phyloP scores from a whole-genome alignment of 2,888 invertebrate species.

The Fabriciana adippe region DNA sequence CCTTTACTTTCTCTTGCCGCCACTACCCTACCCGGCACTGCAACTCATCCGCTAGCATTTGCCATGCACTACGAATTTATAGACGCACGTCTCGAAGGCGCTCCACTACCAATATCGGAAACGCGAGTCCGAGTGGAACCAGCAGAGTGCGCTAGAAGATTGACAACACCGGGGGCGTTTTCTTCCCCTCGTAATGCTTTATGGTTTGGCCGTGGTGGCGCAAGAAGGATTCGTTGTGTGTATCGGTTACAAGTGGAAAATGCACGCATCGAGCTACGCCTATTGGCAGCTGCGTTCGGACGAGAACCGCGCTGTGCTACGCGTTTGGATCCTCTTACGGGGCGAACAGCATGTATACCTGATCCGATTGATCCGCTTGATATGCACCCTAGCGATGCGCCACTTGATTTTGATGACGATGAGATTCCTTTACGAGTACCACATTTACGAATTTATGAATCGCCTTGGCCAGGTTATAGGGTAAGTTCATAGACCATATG shows the following conservation, averaged over 20 bases:
- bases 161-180: constrained; percentile 81
- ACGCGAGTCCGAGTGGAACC: constrained; percentile 61
- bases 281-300: constrained; percentile 88
- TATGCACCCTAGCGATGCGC: constrained; percentile 45
- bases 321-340: constrained; percentile 87
- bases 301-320: constrained; percentile 83
- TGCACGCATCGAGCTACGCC: constrained; percentile 85
- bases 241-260: constrained; percentile 88
- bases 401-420: constrained; percentile 52
- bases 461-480: constrained; percentile 87
- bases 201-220: constrained; percentile 92
- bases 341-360: constrained; percentile 76
- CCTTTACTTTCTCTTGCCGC: constrained; percentile 65
- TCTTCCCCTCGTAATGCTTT: constrained; percentile 90
- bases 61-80: constrained; percentile 91
- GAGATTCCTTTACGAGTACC: constrained; percentile 72
- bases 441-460: constrained; percentile 84
- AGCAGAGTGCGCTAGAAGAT: constrained; percentile 60
- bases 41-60: constrained; percentile 89
- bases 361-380: constrained; percentile 46
- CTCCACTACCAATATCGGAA: constrained; percentile 75
- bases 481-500: constrained; percentile 48
- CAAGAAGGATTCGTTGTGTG: constrained; percentile 88
- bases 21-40: constrained; percentile 86
- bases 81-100: constrained; percentile 89